Evolutionary conservation across 2,113 vertebrate genomes (phyloP).

Genomic region (human (Homo sapiens)): GRCh38 chr2:115784001-115784500

Average conservation of each 20-base stretch:
- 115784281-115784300: neutral
- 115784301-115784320: neutral
- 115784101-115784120: neutral
- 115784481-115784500: neutral
- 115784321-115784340: neutral
- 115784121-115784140: neutral
- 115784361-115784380: neutral
- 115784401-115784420: neutral
- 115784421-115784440: neutral
- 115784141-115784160: neutral
- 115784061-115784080: neutral
- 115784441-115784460: neutral
- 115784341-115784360: neutral
- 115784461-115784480: neutral
- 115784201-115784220: neutral
- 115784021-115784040: neutral
- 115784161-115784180: neutral
- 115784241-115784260: neutral
- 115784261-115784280: neutral
- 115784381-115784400: neutral
- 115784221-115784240: neutral
- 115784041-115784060: neutral
- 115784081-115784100: neutral
- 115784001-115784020: slow-evolving; percentile 14
- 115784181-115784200: slow-evolving; percentile 2